These are phyloP conservation scores for Colossoma macropomum DNA, from an alignment of 2,113 vertebrate species.

Conservation along the genomic window DNA sequence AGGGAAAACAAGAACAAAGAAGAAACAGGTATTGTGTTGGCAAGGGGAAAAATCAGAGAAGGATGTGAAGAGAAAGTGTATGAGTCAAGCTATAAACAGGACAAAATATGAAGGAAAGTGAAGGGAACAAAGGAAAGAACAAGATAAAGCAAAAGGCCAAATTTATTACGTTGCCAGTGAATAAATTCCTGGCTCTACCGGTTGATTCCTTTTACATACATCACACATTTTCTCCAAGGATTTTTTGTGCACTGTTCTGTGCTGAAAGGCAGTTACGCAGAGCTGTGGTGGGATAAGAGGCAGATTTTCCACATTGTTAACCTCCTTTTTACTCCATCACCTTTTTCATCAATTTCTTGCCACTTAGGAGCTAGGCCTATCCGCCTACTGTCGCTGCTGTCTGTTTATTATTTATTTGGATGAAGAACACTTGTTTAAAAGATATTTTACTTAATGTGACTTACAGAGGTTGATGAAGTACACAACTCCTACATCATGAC, in stretches of 20 bases:
- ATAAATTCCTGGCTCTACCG: slow-evolving; percentile 17
- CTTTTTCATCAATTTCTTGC: not conserved
- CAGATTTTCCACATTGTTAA: slow-evolving; percentile 26
- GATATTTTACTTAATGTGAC: no score
- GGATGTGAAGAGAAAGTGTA: not conserved
- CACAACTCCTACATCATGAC: no score
- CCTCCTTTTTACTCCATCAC: slow-evolving; percentile 12
- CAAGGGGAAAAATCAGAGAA: not conserved
- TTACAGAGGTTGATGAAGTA: no score
- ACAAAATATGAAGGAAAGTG: not conserved
- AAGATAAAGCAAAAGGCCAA: not conserved
- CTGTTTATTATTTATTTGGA: not conserved
- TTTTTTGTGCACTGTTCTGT: not conserved
- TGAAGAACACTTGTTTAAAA: not conserved
- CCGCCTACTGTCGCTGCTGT: not conserved
- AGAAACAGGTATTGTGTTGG: not conserved
- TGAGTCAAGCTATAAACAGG: slow-evolving; percentile 1
- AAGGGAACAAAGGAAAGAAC: not conserved
- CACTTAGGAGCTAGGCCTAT: not conserved
- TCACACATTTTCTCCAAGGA: slow-evolving; percentile 28
- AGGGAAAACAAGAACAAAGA: not conserved
- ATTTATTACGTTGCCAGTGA: slow-evolving; percentile 16
- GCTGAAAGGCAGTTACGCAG: slow-evolving; percentile 37
- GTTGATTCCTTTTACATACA: slow-evolving; percentile 11
- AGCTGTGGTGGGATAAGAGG: slow-evolving; percentile 1